These are phyloP conservation scores for Rallus crepitans DNA, from an alignment of 2,797 vertebrate species.

Conservation along the genomic window DNA sequence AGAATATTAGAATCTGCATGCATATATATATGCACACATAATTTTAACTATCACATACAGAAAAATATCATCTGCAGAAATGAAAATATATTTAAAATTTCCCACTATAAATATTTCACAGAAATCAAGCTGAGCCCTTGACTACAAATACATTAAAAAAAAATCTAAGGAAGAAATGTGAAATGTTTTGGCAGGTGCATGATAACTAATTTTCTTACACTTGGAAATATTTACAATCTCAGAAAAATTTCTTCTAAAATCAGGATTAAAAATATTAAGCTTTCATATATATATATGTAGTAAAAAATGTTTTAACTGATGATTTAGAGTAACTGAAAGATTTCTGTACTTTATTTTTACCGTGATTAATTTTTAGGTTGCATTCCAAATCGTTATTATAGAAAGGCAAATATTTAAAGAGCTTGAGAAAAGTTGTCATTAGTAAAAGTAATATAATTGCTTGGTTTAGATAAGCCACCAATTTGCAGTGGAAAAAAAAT, in stretches of 20 bases:
- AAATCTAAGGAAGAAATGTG: not conserved
- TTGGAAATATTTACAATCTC: not conserved
- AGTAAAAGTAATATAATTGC: not conserved
- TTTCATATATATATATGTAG: rapidly evolving
- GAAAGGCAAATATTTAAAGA: not conserved
- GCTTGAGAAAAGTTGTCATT: not conserved
- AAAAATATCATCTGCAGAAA: not conserved
- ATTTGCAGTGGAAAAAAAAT: not conserved
- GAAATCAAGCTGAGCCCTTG: not conserved
- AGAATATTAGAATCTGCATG: not conserved
- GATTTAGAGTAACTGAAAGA: not conserved
- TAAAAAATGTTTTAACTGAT: not conserved
- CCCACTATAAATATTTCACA: not conserved
- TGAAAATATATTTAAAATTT: not conserved
- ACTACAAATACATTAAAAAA: not conserved
- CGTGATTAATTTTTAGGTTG: not conserved
- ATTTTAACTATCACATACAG: not conserved
- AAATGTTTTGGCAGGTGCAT: not conserved
- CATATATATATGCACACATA: no score
- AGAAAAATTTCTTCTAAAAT: not conserved
- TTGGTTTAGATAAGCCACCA: not conserved
- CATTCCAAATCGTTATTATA: not conserved
- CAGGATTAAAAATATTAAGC: not conserved
- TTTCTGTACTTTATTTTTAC: not conserved
- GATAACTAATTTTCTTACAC: not conserved